Base-by-base conservation (phyloP, 2,888 invertebrate species). In the Hirtodrosophila confusa region DNA sequence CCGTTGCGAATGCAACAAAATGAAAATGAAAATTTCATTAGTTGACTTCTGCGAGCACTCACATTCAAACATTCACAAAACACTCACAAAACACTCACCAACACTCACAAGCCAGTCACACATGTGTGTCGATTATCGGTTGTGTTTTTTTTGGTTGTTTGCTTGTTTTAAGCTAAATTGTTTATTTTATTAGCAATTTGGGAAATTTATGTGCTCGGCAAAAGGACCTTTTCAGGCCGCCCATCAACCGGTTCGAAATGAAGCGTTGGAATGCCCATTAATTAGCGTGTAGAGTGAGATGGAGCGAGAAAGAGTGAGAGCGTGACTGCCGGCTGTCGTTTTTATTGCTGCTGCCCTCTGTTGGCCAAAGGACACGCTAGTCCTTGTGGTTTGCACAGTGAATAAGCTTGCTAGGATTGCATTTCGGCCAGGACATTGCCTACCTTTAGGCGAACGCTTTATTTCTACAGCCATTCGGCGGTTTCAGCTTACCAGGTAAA, bases 1-100 rank as follows among this genome's bases (percentile, higher is more conserved):
- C 82, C 90, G 89, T 90, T 89, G 75, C 89, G 89, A 89, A 90
- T 90, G 87, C 87, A 88, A 86, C 89, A 85, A 89, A 89, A 90
- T 89, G 89, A 87, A 80, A 83, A 83, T 88, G 88, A 86, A 84
- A 84, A 78, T 86, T 86, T 88, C 89, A 88, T 88, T 86, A 88
- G 87, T 79, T 75, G 72, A 82, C 76, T 78, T 70, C 55, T 61
- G 57, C 40, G 53, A 35, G 43, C 54, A 57, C 49, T 39, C 47
- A 7, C 49, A 69, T 62, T 37, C 51, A 17, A 9, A 45, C 40
- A 53, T 39, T 27, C 56, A 56, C 40, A 48, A 8, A n/a, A 40
- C 12, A 40, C 1, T 12, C 36, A 44, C 41, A 51, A 27, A 54
- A 45, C 51, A 43, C 39, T 47, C 35, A 39, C 55, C 35, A 44